A percentile compares a stretch with the other conserved stretches of the same genome.
Conservation (phyloP, 1,140 invertebrate species). For the Magallana ariakensis region DNA sequence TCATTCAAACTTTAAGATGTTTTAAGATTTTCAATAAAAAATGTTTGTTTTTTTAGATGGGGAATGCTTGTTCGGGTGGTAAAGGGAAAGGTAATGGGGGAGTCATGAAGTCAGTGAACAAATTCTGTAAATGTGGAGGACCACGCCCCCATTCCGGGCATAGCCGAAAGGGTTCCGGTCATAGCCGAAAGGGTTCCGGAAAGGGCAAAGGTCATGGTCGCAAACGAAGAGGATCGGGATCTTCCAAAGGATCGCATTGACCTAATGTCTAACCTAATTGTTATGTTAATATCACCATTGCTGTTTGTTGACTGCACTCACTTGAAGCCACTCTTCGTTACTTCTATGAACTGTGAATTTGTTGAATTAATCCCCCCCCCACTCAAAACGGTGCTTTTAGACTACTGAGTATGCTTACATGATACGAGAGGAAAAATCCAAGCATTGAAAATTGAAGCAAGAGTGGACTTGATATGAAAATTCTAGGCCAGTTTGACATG, state of each 20-base stretch:
- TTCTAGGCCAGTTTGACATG: too few species aligned
- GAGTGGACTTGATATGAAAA: too few species aligned
- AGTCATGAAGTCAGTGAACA: slow-evolving; percentile 34
- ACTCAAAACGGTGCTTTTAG: too few species aligned
- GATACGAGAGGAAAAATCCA: too few species aligned
- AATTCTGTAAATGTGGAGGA: slow-evolving; percentile 48
- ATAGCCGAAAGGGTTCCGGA: slow-evolving; percentile 20
- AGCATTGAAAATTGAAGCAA: too few species aligned
- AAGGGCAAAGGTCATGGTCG: neutral
- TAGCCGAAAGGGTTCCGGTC: slow-evolving; percentile 21
- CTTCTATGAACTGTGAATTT: too few species aligned
- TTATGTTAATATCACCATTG: neutral
- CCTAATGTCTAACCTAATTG: neutral
- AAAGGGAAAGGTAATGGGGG: slow-evolving; percentile 41
- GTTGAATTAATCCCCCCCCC: too few species aligned
- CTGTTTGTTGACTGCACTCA: slow-evolving; percentile 1
- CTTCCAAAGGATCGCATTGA: slow-evolving; percentile 23
- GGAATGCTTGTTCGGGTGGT: slow-evolving; percentile 34
- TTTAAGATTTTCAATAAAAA: too few species aligned
- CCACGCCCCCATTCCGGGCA: slow-evolving; percentile 27
- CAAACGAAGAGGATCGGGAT: slow-evolving; percentile 31
- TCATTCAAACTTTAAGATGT: too few species aligned
- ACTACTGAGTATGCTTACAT: too few species aligned
- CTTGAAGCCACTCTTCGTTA: neutral
- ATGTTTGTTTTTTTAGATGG: slow-evolving; percentile 7